Evolutionary conservation across 2,797 vertebrate species (phyloP).

Genomic region (Anguilla marmorata): DNA sequence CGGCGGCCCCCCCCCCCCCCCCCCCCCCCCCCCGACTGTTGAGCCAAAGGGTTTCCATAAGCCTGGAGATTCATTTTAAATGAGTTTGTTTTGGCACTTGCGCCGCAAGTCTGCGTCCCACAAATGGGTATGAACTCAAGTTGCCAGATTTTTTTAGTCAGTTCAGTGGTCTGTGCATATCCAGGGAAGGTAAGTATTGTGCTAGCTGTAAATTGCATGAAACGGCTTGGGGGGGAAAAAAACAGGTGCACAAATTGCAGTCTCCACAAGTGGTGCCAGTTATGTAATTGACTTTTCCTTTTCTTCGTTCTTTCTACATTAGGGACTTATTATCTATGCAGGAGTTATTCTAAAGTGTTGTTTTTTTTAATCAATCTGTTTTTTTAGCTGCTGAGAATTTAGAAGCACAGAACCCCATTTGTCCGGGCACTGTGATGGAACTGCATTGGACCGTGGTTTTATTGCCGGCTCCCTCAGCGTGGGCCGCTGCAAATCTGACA

Average conservation of each 20-base stretch:
- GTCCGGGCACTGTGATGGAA: neutral
- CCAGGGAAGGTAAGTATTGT: neutral
- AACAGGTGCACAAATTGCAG: neutral
- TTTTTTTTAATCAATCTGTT: neutral
- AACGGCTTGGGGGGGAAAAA: neutral
- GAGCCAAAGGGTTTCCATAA: neutral
- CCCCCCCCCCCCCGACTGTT: neutral
- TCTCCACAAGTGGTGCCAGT: conserved; percentile 1
- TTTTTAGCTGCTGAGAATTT: neutral
- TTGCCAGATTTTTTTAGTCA: neutral
- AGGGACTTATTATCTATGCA: neutral
- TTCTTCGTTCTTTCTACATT: neutral
- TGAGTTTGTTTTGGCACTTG: neutral
- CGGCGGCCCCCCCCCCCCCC: too few relatives aligned
- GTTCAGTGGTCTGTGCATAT: neutral
- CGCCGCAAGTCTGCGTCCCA: neutral
- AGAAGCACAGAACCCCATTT: neutral
- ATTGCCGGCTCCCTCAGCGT: neutral
- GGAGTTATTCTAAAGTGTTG: neutral
- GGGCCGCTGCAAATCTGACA: neutral
- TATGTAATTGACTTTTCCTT: neutral
- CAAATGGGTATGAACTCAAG: neutral
- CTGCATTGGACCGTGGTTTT: neutral
- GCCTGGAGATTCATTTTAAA: neutral
- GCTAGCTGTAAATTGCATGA: neutral